Conservation (phyloP, 2,888 invertebrate genomes). For the Morpho achilles region DNA sequence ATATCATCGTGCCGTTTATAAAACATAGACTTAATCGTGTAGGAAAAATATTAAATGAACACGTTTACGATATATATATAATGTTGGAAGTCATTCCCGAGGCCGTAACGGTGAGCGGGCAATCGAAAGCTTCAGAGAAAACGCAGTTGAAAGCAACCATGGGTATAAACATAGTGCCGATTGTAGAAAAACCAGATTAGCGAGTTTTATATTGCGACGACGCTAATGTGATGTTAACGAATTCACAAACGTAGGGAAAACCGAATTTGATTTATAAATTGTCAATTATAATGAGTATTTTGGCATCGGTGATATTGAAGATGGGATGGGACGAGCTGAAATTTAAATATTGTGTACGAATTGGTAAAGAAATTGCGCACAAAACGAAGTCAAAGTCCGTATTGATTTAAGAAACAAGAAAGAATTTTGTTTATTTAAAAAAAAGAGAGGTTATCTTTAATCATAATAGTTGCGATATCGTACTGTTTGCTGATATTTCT, state of each 20-base stretch:
- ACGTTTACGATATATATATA: too few relatives aligned
- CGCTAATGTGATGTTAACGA: conserved; percentile 41
- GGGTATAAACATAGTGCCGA: conserved; percentile 31
- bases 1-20: too few relatives aligned
- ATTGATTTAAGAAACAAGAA: too few relatives aligned
- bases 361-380: too few relatives aligned
- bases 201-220: conserved; percentile 23
- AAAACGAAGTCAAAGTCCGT: too few relatives aligned
- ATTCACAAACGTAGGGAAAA: conserved; percentile 41
- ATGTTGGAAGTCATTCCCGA: too few relatives aligned
- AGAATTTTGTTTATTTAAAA: too few relatives aligned
- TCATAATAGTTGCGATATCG: too few relatives aligned
- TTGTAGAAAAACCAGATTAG: conserved; percentile 33
- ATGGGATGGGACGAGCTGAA: too few relatives aligned
- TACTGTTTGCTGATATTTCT: too few relatives aligned
- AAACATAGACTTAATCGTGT: neutral
- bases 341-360: too few relatives aligned
- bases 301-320: conserved; percentile 1
- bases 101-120: conserved; percentile 28
- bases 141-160: conserved; percentile 38
- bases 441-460: too few relatives aligned
- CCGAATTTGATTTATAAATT: conserved; percentile 26
- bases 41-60: neutral
- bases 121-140: conserved; percentile 44
- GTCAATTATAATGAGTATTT: conserved; percentile 1